These are phyloP conservation scores for Diadophis punctatus DNA, from an alignment of 2,113 vertebrate genomes.

Conservation along the genomic window DNA sequence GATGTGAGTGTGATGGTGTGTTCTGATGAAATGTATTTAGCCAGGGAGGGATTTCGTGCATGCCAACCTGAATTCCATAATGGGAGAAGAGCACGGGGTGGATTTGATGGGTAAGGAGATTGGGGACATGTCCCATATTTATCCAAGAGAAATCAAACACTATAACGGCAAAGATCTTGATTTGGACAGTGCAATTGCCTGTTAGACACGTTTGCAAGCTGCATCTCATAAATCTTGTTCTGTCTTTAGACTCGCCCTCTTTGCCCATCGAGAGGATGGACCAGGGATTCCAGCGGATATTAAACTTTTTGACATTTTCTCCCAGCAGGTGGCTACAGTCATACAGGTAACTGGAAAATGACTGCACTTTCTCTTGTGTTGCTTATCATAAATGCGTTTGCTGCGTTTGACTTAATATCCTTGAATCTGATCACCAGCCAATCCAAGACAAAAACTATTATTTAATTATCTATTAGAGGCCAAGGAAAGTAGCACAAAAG, in stretches of 20 bases:
- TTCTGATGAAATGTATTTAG: background rate
- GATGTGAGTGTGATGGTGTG: background rate
- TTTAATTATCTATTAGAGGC: background rate
- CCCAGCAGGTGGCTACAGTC: conserved; percentile 97
- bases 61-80: background rate
- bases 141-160: background rate
- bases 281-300: conserved; percentile 97
- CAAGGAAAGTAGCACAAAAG: background rate
- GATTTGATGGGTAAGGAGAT: background rate
- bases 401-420: background rate
- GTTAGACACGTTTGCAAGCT: background rate
- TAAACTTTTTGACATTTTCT: conserved; percentile 98
- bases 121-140: background rate
- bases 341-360: conserved; percentile 80
- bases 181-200: background rate
- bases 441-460: background rate
- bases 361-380: background rate
- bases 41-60: background rate
- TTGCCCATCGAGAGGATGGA: conserved; percentile 97
- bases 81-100: background rate
- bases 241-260: conserved; percentile 84
- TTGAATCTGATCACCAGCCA: background rate
- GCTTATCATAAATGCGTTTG: background rate
- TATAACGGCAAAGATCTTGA: no score
- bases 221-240: background rate